Percentiles rank a stretch among this genome's conserved stretches.
These are phyloP conservation scores for Tursiops truncatus DNA, from an alignment of 2,113 vertebrate species.

Conservation along the genomic window DNA sequence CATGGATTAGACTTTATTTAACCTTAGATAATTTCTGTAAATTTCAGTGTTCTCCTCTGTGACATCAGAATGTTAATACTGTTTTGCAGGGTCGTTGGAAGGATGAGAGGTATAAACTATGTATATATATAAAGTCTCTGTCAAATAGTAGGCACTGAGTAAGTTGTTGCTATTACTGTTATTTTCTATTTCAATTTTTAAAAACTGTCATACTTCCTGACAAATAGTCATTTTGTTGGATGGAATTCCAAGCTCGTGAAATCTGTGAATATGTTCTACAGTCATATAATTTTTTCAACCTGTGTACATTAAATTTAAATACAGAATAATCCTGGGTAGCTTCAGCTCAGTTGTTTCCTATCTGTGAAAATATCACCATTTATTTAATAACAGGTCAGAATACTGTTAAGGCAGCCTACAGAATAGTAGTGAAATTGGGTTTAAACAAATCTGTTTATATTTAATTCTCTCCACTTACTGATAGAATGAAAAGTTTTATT, in stretches of 20 bases:
- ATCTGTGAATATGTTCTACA: neutral
- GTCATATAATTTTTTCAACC: neutral
- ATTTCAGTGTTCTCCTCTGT: neutral
- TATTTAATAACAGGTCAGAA: constrained; percentile 36
- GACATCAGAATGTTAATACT: neutral
- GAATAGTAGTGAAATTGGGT: neutral
- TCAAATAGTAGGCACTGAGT: neutral
- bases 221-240: neutral
- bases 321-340: neutral
- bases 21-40: neutral
- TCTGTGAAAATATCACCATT: neutral
- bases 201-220: neutral
- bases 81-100: neutral
- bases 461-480: constrained; percentile 45
- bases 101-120: neutral
- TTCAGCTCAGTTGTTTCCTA: neutral
- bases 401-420: neutral
- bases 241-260: neutral
- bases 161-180: neutral
- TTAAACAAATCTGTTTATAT: constrained; percentile 62
- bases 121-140: neutral
- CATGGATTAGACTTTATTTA: neutral
- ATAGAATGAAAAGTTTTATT: constrained; percentile 48
- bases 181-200: constrained; percentile 9
- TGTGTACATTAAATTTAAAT: constrained; percentile 16